These are phyloP conservation scores for Triops longicaudatus DNA, from an alignment of 1,140 invertebrate genomes.

Conservation along the genomic window DNA sequence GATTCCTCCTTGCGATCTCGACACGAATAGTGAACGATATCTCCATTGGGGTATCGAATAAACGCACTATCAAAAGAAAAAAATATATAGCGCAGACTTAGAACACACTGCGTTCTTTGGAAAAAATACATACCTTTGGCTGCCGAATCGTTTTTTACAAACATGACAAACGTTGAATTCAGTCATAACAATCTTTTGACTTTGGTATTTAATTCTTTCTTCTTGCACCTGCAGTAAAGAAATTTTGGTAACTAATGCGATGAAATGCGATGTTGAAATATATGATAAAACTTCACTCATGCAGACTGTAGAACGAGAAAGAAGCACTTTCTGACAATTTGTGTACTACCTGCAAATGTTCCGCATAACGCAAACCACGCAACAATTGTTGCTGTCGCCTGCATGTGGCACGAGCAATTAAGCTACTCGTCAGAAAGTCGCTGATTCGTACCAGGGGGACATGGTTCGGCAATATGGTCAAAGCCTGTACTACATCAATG, in stretches of 20 bases:
- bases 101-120: background rate
- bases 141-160: slow-evolving; percentile 84
- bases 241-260: slow-evolving; percentile 17
- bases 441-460: slow-evolving; percentile 62
- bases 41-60: slow-evolving; percentile 80
- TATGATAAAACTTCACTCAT: too few relatives aligned
- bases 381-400: slow-evolving; percentile 64
- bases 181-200: slow-evolving; percentile 68
- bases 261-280: too few relatives aligned
- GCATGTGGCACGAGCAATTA: slow-evolving; percentile 62
- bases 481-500: slow-evolving; percentile 64
- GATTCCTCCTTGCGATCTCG: slow-evolving; percentile 34
- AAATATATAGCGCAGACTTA: slow-evolving; percentile 17
- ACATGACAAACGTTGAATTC: slow-evolving; percentile 80
- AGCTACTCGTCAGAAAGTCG: slow-evolving; percentile 64
- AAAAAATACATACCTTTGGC: slow-evolving; percentile 56
- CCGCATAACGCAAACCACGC: slow-evolving; percentile 70
- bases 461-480: slow-evolving; percentile 64
- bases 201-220: slow-evolving; percentile 66
- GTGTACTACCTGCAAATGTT: slow-evolving; percentile 56
- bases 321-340: too few relatives aligned
- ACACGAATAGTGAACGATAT: slow-evolving; percentile 87
- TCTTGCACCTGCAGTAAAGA: slow-evolving; percentile 56
- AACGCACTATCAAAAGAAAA: slow-evolving; percentile 62
- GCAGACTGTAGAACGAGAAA: background rate